Evolutionary conservation across 1,140 invertebrate species (phyloP).

Genomic region (Zaprionus capensis): DNA sequence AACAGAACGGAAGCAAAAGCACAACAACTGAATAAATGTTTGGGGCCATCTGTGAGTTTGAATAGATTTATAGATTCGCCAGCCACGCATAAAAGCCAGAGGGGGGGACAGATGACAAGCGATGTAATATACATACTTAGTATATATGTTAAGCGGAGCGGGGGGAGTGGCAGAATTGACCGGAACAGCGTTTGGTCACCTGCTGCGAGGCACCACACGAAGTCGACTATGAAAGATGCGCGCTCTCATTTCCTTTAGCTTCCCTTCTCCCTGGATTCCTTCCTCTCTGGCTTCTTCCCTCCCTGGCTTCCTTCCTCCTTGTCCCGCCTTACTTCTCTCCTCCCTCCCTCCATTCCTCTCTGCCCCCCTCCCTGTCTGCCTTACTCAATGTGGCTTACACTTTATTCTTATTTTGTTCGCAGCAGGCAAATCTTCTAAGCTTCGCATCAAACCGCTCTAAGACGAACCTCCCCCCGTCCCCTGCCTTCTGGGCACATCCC

Average conservation of each 20-base stretch:
- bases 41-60: not conserved
- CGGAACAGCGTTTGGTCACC: slow-evolving; percentile 5
- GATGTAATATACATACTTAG: not conserved
- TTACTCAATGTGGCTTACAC: not conserved
- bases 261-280: not conserved
- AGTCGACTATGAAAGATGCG: slow-evolving; percentile 7
- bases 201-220: not conserved
- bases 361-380: not conserved
- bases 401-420: not conserved
- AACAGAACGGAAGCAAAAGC: not conserved
- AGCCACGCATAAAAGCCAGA: slow-evolving; percentile 7
- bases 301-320: not conserved
- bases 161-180: not conserved
- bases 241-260: not conserved
- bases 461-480: not conserved
- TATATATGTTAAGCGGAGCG: not conserved
- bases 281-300: not conserved
- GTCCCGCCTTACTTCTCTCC: too few relatives aligned
- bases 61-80: slow-evolving; percentile 31
- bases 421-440: slow-evolving; percentile 5
- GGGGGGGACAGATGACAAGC: not conserved
- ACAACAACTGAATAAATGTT: slow-evolving; percentile 21
- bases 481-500: not conserved
- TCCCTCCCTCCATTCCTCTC: not conserved
- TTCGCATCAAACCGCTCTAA: not conserved